These are phyloP conservation scores for Melitaea athalia DNA, from an alignment of 2,888 invertebrate species.

Conservation along the genomic window DNA sequence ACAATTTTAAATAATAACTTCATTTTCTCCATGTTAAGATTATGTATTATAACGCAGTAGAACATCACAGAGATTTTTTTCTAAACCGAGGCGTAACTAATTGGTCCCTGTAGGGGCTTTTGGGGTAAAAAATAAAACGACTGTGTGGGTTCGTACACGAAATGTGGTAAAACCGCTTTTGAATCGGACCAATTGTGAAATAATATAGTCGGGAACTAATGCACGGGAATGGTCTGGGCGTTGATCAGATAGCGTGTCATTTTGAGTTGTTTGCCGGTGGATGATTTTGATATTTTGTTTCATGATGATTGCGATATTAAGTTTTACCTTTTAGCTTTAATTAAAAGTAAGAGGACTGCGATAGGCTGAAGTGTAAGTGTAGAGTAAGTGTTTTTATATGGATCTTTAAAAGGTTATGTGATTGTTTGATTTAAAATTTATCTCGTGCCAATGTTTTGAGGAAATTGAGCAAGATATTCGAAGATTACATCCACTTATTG, in stretches of 20 bases:
- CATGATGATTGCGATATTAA: not conserved
- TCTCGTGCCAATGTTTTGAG: too few relatives aligned
- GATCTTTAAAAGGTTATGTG: too few relatives aligned
- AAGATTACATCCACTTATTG: too few relatives aligned
- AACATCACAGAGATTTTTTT: constrained; percentile 48
- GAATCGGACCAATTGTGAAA: constrained; percentile 56
- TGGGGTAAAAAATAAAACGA: constrained; percentile 62
- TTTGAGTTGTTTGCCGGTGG: not conserved
- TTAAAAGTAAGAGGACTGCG: too few relatives aligned
- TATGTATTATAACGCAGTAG: constrained; percentile 23
- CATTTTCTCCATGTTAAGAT: constrained; percentile 30
- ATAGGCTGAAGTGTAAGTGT: too few relatives aligned
- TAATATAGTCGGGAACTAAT: constrained; percentile 53
- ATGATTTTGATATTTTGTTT: not conserved
- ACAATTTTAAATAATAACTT: constrained; percentile 24
- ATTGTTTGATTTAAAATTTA: too few relatives aligned
- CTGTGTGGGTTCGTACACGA: constrained; percentile 51
- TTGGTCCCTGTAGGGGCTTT: constrained; percentile 68
- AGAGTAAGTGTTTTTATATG: too few relatives aligned
- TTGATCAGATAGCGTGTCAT: constrained; percentile 13
- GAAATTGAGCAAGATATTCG: too few relatives aligned
- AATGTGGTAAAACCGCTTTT: constrained; percentile 57
- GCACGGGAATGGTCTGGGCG: constrained; percentile 30
- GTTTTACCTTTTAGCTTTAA: not conserved
- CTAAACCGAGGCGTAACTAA: constrained; percentile 70